Evolutionary conservation across 1,140 invertebrate species (phyloP), one percentile per base, ranked within the genome.

Genomic region (Gonioctena quinquepunctata): DNA sequence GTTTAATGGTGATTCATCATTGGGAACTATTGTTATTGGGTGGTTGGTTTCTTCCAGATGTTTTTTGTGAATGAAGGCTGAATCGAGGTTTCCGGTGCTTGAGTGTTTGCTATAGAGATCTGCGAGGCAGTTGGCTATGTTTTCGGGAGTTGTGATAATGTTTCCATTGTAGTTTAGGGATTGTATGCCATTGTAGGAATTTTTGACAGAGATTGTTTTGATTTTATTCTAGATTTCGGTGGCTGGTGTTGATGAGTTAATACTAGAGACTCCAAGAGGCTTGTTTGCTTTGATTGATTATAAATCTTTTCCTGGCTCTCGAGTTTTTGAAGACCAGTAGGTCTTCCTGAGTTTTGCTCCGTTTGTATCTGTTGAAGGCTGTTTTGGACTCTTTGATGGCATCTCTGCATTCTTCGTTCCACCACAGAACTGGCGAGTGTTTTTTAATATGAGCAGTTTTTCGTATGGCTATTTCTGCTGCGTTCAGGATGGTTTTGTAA

Each of bases 361-460:
- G 70, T 69, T 77, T 80, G 50, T 71, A 80, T 26, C 68, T 65
- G 52, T 75, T 75, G 21, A 77, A 62, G 6, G 80, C 75, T 19
- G 74, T 72, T 74, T 78, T 83, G 13, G 68, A 61, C 61, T 76
- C 61, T 73, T 76, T 79, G 1, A 74, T 16, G 26, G 76, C 74
- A 19, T 61, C 65, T 56, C 70, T 49, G 68, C 81, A 82, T 18
- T 80, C 71, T 23, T 76, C 52, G 50, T 78, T 81, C 77, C 76
- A 82, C 78, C 81, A 82, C 2, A 78, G 77, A 8, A 75, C 64
- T 60, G 64, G 72, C 26, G 76, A 74, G 66, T 76, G 74, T 28
- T 13, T 64, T 63, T 68, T 69, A 6, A 7, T 65, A 19, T 69
- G 73, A 66, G 2, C 73, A 18, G 57, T 11, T 33, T 33, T 33